Evolutionary conservation across 2,888 invertebrate species (phyloP).

Genomic region (Saturnia pavonia): DNA sequence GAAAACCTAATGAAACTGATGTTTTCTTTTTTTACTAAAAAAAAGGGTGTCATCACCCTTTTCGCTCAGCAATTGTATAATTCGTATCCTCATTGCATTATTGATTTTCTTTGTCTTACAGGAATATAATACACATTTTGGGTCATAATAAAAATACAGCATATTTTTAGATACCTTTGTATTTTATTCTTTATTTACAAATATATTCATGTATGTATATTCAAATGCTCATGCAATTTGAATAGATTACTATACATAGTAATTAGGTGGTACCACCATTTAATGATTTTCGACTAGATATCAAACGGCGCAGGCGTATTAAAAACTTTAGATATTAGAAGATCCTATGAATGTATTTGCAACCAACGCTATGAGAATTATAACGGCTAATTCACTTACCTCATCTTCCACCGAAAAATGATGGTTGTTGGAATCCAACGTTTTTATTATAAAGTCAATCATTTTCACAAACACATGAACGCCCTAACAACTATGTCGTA

Average conservation of each 20-base stretch:
- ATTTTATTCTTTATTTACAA: background rate
- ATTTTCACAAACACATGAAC: constrained; percentile 70
- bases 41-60: background rate
- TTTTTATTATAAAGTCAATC: constrained; percentile 94
- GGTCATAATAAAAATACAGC: too few species aligned
- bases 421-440: constrained; percentile 93
- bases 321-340: background rate
- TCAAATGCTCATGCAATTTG: background rate
- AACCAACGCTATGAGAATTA: background rate
- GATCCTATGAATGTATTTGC: background rate
- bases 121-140: background rate
- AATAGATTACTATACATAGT: background rate
- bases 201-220: background rate
- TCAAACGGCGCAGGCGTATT: constrained; percentile 13
- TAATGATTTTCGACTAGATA: background rate
- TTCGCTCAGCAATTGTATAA: background rate
- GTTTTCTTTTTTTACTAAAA: background rate
- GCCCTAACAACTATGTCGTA: constrained; percentile 16
- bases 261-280: background rate
- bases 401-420: constrained; percentile 91
- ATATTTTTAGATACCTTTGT: background rate
- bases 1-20: background rate
- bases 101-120: background rate
- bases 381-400: constrained; percentile 77
- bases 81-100: background rate